A percentile compares a stretch with the other conserved stretches of the same genome.
Evolutionary conservation across 2,797 vertebrate species (phyloP).

Genomic region (Phoxinus dragarum): DNA sequence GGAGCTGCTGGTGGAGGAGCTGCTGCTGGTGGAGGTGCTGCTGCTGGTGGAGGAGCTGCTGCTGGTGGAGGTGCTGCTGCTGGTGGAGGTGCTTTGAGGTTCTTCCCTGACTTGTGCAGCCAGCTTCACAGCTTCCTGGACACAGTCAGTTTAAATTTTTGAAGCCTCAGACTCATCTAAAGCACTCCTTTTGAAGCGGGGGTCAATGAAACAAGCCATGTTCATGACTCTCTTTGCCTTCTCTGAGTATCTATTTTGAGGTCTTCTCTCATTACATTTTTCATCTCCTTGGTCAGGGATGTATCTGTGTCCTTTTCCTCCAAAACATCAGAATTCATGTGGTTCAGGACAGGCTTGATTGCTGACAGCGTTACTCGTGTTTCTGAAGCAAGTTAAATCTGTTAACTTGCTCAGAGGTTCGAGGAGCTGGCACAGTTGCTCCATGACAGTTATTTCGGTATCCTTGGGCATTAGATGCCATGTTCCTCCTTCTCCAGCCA

Average conservation of each 20-base stretch:
- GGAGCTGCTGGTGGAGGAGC: too few species aligned
- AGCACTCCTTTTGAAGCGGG: conserved; percentile 21
- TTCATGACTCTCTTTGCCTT: conserved; percentile 20
- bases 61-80: too few species aligned
- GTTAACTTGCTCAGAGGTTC: background rate
- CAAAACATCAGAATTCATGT: conserved; percentile 11
- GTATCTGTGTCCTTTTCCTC: background rate
- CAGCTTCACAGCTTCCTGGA: background rate
- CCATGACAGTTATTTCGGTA: background rate
- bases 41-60: too few species aligned
- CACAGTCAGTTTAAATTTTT: background rate
- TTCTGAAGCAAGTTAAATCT: conserved; percentile 41
- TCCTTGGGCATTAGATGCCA: background rate
- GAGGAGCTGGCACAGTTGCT: background rate
- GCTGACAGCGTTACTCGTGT: background rate
- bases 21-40: too few species aligned
- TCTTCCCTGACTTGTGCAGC: background rate
- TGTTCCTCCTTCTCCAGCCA: background rate
- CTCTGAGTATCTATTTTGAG: background rate
- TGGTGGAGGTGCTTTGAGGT: background rate
- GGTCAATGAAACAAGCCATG: conserved; percentile 40
- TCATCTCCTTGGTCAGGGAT: conserved; percentile 17
- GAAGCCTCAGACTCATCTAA: conserved; percentile 25
- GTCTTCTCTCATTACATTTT: conserved; percentile 38
- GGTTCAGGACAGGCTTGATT: conserved; percentile 43